Conservation (phyloP, 2,113 vertebrate species). For the Tupaia tana region DNA sequence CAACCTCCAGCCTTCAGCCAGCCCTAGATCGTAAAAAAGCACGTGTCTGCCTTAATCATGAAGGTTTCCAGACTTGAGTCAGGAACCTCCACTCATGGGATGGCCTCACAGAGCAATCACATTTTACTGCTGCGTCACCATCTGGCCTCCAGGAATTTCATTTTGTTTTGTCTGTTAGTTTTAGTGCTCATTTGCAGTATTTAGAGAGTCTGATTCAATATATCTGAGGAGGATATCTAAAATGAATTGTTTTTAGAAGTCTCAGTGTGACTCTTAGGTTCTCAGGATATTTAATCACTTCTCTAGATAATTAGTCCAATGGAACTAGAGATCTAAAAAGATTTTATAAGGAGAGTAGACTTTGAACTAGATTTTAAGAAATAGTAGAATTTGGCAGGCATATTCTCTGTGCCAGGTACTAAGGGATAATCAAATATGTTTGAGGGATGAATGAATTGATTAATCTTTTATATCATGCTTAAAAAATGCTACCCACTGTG, state of each 20-base stretch:
- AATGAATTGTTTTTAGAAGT: neutral
- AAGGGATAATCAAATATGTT: neutral
- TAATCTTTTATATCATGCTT: neutral
- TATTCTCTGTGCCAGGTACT: neutral
- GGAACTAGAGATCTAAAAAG: neutral
- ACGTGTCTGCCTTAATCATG: too few species aligned
- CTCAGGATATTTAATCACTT: constrained; percentile 3
- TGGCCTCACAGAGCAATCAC: too few species aligned
- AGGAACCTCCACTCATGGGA: too few species aligned
- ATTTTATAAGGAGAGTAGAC: neutral
- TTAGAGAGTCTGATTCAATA: constrained; percentile 4
- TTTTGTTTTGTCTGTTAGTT: neutral
- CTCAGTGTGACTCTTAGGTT: neutral
- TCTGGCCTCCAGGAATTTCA: too few species aligned
- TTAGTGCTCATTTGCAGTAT: neutral
- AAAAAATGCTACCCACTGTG: neutral
- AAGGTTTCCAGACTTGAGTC: too few species aligned
- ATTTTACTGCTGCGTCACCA: too few species aligned
- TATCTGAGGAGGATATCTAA: neutral
- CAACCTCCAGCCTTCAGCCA: too few species aligned
- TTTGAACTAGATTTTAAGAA: constrained; percentile 36
- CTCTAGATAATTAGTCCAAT: constrained; percentile 20
- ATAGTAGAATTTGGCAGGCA: neutral
- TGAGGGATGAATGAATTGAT: neutral
- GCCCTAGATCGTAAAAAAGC: too few species aligned